A percentile compares a stretch with the other conserved stretches of the same genome.
phyloP scores from a whole-genome alignment of 1,140 invertebrate species.

The Pararge aegeria region DNA sequence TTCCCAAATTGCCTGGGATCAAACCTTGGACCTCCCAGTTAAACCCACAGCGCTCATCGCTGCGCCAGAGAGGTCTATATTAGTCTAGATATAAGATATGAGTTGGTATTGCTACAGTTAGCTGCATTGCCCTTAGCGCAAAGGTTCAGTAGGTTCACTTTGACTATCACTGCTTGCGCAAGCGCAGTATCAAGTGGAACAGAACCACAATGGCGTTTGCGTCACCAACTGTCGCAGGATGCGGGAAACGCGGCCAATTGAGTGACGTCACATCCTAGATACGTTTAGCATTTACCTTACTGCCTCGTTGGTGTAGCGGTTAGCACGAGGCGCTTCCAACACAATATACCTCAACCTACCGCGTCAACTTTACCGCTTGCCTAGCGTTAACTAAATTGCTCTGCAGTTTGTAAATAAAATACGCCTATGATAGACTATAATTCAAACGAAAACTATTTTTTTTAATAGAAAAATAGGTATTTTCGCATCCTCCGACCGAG shows the following conservation, averaged over 20 bases:
- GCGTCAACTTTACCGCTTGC: no score
- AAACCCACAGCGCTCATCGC: no score
- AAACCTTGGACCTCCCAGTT: no score
- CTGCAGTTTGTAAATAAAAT: no score
- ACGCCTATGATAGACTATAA: no score
- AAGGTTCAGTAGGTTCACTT: not conserved
- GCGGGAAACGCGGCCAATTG: slow-evolving; percentile 31
- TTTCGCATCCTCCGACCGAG: slow-evolving; percentile 30
- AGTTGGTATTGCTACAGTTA: not conserved
- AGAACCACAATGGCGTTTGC: slow-evolving; percentile 53
- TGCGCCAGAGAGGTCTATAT: no score
- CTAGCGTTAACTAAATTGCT: no score
- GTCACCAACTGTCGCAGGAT: slow-evolving; percentile 52
- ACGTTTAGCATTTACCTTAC: not conserved
- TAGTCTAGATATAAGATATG: no score
- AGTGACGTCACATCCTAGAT: slow-evolving; percentile 26
- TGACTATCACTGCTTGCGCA: not conserved
- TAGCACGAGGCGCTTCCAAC: no score
- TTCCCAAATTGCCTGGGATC: no score
- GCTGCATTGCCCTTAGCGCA: not conserved
- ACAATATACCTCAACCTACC: no score
- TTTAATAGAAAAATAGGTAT: slow-evolving; percentile 5
- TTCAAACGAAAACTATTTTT: no score
- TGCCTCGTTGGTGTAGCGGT: not conserved
- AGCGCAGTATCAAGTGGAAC: slow-evolving; percentile 56